phyloP scores from a whole-genome alignment of 1,140 invertebrate genomes.

The Diprion similis region DNA sequence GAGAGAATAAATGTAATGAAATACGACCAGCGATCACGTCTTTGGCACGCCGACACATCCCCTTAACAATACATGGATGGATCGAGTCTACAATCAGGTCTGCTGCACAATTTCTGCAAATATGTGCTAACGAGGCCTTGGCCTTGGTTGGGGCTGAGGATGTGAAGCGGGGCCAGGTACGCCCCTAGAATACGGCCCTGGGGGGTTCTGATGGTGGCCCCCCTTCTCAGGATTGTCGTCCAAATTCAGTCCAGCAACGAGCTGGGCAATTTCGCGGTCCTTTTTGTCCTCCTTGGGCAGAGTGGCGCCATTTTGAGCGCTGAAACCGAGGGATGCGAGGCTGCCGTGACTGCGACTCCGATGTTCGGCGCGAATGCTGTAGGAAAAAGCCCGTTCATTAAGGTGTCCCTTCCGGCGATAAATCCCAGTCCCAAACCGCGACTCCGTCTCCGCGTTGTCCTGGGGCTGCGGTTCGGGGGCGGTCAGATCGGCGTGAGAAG shows the following conservation, averaged over 20 bases:
- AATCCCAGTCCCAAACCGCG: conserved; percentile 84
- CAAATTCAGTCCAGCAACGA: conserved; percentile 86
- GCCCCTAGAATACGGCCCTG: conserved; percentile 62
- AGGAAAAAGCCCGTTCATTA: conserved; percentile 92
- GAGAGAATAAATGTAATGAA: too few relatives aligned
- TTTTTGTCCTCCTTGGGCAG: conserved; percentile 78
- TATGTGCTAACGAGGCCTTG: conserved; percentile 49
- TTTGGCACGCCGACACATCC: too few relatives aligned
- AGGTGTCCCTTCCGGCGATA: conserved; percentile 90
- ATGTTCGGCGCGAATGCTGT: conserved; percentile 92
- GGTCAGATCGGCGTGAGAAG: conserved; percentile 51
- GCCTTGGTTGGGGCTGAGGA: conserved; percentile 54
- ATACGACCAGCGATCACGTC: too few relatives aligned
- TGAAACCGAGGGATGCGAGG: conserved; percentile 77
- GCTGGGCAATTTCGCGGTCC: conserved; percentile 88
- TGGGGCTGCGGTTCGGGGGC: conserved; percentile 60
- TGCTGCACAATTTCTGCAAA: neutral
- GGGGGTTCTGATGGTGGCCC: conserved; percentile 57
- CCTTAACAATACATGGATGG: too few relatives aligned
- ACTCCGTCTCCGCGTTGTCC: conserved; percentile 74
- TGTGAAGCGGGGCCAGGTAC: conserved; percentile 36
- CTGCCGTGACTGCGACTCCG: conserved; percentile 89
- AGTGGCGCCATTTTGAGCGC: conserved; percentile 50
- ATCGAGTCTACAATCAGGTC: too few relatives aligned
- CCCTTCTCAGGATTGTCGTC: conserved; percentile 77